These are phyloP conservation scores for Lordiphosa fenestrarum DNA, from an alignment of 2,888 invertebrate species.

Conservation along the genomic window DNA sequence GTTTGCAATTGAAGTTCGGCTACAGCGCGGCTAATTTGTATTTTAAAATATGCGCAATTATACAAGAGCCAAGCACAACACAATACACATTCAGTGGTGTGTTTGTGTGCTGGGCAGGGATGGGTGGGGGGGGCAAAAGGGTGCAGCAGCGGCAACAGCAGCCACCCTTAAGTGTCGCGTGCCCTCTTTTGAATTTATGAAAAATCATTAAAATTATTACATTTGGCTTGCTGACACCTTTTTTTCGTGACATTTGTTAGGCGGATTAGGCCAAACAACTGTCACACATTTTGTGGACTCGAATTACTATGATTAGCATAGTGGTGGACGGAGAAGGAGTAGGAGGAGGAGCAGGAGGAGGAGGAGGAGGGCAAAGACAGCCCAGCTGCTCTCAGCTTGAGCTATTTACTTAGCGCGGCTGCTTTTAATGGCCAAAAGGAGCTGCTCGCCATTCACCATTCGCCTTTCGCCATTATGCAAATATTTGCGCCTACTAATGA, in stretches of 20 bases:
- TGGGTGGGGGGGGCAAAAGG: not conserved
- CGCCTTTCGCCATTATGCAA: constrained; percentile 63
- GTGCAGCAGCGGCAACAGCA: constrained; percentile 1
- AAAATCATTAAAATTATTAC: constrained; percentile 75
- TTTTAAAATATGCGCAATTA: constrained; percentile 76
- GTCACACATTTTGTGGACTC: constrained; percentile 67
- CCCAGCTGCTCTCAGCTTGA: constrained; percentile 24
- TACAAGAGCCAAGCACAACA: constrained; percentile 45
- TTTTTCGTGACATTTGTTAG: constrained; percentile 66
- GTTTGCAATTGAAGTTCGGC: constrained; percentile 70
- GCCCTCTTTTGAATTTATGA: constrained; percentile 63
- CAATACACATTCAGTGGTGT: constrained; percentile 59
- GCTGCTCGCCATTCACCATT: constrained; percentile 31
- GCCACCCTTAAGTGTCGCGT: constrained; percentile 63
- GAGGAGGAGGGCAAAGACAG: constrained; percentile 4
- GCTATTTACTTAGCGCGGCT: constrained; percentile 59
- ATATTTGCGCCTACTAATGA: constrained; percentile 70
- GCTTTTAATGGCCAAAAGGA: constrained; percentile 34
- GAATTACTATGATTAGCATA: constrained; percentile 71
- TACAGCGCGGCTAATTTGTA: constrained; percentile 76
- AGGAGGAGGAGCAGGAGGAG: not conserved
- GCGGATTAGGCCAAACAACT: constrained; percentile 70
- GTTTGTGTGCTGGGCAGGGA: constrained; percentile 41
- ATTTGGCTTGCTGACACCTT: constrained; percentile 72
- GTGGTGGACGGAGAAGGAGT: too few species aligned